Evolutionary conservation across 2,113 vertebrate species (phyloP).

Genomic region (Typhlomys cinereus): DNA sequence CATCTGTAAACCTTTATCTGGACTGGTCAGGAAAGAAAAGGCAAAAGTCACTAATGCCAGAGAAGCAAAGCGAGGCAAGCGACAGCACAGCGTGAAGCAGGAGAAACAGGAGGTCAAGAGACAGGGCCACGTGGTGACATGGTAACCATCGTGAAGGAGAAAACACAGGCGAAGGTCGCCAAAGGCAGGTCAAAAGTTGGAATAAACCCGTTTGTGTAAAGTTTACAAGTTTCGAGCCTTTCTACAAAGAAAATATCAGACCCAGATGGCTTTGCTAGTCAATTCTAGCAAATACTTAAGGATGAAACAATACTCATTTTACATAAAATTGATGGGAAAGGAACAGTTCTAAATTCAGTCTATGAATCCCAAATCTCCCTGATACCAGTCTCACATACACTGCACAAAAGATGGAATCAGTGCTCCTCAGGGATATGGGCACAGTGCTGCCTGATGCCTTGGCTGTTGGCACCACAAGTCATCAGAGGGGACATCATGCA

Average conservation of each 20-base stretch:
- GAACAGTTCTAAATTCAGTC: neutral
- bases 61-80: neutral
- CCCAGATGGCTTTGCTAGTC: neutral
- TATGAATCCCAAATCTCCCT: neutral
- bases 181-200: neutral
- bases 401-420: no score
- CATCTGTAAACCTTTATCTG: neutral
- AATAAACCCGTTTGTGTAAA: neutral
- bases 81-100: neutral
- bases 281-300: neutral
- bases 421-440: neutral
- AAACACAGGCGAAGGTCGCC: neutral
- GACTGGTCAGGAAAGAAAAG: neutral
- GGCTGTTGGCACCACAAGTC: neutral
- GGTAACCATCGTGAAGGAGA: neutral
- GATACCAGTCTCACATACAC: neutral
- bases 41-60: neutral
- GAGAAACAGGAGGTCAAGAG: neutral
- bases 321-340: neutral
- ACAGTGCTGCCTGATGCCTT: neutral
- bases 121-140: neutral
- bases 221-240: constrained; percentile 15
- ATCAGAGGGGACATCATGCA: neutral
- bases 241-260: neutral
- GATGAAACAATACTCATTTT: neutral